phyloP scores from a whole-genome alignment of 30 jellyfish, hydroid and myxozoan species.

The Chrysaora quinquecirrha region DNA sequence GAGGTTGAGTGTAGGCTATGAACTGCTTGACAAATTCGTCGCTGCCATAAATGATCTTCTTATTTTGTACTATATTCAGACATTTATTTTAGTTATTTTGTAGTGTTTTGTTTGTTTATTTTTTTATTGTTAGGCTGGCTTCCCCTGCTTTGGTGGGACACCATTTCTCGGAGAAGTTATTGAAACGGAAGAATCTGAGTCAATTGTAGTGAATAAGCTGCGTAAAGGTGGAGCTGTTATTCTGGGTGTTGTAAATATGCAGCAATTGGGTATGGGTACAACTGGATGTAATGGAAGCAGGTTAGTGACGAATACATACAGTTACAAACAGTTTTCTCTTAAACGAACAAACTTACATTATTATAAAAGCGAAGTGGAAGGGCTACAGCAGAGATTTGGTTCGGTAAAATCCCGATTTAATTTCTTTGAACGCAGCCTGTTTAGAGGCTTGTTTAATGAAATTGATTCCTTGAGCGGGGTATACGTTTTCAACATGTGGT shows the following conservation, averaged over 20 bases:
- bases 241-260: conserved; percentile 95
- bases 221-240: conserved; percentile 98
- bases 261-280: conserved; percentile 93
- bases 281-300: conserved; percentile 95
- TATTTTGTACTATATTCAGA: too few species aligned
- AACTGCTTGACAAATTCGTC: too few species aligned
- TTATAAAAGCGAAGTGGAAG: too few species aligned
- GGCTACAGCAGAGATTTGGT: too few species aligned
- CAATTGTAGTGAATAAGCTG: conserved; percentile 61
- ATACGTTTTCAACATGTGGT: too few species aligned
- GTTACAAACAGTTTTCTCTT: neutral
- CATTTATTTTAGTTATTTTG: too few species aligned
- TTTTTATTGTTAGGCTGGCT: conserved; percentile 81
- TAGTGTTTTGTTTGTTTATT: neutral
- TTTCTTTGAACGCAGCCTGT: too few species aligned
- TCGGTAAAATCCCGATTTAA: too few species aligned
- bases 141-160: conserved; percentile 74
- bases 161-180: conserved; percentile 60
- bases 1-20: too few species aligned
- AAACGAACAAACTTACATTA: neutral
- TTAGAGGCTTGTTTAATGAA: too few species aligned
- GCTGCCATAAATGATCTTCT: too few species aligned
- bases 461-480: too few species aligned
- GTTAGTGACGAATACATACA: conserved; percentile 46
- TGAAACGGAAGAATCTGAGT: conserved; percentile 81